A percentile compares a stretch with the other conserved stretches of the same genome.
These are phyloP conservation scores for Benthosema pterotum DNA, from an alignment of 2,797 vertebrate species.

Conservation along the genomic window DNA sequence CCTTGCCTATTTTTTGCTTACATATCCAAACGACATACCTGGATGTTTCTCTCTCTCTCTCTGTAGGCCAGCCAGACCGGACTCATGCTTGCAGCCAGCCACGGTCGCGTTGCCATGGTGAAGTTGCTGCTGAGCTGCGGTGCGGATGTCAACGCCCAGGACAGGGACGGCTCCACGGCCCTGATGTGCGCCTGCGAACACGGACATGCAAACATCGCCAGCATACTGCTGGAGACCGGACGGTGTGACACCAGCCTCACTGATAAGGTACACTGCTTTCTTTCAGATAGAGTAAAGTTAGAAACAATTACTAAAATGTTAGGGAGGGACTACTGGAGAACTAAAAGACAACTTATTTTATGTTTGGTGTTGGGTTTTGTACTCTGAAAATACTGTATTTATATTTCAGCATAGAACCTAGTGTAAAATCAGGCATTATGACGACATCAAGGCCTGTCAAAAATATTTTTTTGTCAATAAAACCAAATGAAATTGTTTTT, in stretches of 20 bases:
- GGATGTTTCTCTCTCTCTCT: slow-evolving; percentile 20
- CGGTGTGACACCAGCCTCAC: slow-evolving; percentile 82
- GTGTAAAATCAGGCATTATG: too few species aligned
- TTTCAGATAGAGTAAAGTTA: slow-evolving; percentile 30
- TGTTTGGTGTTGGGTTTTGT: too few species aligned
- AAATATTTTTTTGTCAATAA: too few species aligned
- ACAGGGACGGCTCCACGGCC: slow-evolving; percentile 87
- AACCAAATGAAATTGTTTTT: too few species aligned
- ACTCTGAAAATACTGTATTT: too few species aligned
- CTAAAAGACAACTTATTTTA: too few species aligned
- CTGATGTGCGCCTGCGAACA: slow-evolving; percentile 93
- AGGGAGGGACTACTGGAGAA: too few species aligned
- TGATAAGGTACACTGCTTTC: slow-evolving; percentile 84
- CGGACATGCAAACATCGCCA: slow-evolving; percentile 85
- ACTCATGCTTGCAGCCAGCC: slow-evolving; percentile 93
- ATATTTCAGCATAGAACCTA: too few species aligned
- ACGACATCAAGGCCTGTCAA: too few species aligned
- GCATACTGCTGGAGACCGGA: slow-evolving; percentile 87
- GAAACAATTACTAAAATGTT: too few species aligned
- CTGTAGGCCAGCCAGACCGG: slow-evolving; percentile 89
- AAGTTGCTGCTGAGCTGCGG: slow-evolving; percentile 86
- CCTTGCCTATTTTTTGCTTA: neutral
- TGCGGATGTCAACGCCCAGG: slow-evolving; percentile 89
- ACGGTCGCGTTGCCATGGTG: slow-evolving; percentile 92
- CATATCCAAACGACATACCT: slow-evolving; percentile 16